Evolutionary conservation across 2,888 invertebrate genomes (phyloP), one percentile per base, ranked within the genome.

Genomic region (Arge pagana): DNA sequence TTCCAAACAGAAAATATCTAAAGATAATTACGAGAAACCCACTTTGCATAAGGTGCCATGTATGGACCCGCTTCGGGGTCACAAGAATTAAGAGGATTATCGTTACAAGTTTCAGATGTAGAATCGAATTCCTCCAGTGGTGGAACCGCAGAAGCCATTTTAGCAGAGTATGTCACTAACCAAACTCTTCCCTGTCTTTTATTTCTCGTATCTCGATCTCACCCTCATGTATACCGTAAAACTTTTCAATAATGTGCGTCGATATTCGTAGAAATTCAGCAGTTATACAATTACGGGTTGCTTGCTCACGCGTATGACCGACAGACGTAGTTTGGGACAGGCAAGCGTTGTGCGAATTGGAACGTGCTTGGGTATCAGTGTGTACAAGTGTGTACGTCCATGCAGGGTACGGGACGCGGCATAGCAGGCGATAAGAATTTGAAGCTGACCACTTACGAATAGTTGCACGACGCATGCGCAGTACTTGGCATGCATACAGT

Each of bases 1-100:
- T 37, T 18, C 24, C 26, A 10, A 3, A 4, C 6, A 26, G n/a
- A 4, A 26, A 15, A n/a, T 15, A 26, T 40, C 6, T 11, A 11
- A 11, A 13, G 15, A n/a, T 33, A 6, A 6, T 33, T 33, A 3
- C 3, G 15, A 33, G 3, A 24, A 10, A 28, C 33, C 15, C 7
- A 45, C 45, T 35, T 45, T 8, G 33, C 33, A 4, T 45, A 33
- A 13, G 45, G 33, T 3, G 33, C 24, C 16, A 45, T 4, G 24
- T 45, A 33, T 6, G 16, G 10, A 6, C 33, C 45, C 4, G 45
- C 33, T 2, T 35, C 45, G 23, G 13, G 21, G 15, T 45, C 45
- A 35, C 35, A 45, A 8, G 45, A 33, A 16, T 45, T 33, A 5
- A 45, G 1, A 13, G 31, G 31, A 2, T 21, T 10, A 23, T 45